Percentiles rank a stretch among this genome's conserved stretches.
Conservation (phyloP, 2,113 vertebrate genomes). For the Entomyzon cyanotis region DNA sequence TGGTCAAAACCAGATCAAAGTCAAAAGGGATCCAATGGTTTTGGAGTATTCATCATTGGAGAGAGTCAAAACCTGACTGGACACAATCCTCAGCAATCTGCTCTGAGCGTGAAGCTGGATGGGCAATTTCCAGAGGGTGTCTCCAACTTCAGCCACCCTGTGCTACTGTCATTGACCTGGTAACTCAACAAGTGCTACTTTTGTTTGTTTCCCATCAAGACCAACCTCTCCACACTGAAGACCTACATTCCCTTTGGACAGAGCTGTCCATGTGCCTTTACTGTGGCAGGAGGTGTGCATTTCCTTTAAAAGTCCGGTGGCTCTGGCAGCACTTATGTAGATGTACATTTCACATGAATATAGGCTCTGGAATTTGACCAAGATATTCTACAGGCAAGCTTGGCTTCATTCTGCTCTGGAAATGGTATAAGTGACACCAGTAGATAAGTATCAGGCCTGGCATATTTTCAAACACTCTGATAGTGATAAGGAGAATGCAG, state of each 20-base stretch:
- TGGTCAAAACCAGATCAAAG: background rate
- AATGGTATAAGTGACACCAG: background rate
- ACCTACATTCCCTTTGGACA: background rate
- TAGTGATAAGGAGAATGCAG: background rate
- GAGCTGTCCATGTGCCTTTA: background rate
- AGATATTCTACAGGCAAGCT: background rate
- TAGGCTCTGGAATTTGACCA: background rate
- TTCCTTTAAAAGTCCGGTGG: background rate
- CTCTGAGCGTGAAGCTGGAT: accelerated
- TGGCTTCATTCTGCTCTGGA: background rate
- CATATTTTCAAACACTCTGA: background rate
- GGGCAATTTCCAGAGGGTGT: background rate
- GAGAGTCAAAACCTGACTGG: background rate
- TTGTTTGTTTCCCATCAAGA: background rate
- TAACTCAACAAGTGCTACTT: accelerated
- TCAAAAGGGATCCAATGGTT: background rate
- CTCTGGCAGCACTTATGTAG: background rate
- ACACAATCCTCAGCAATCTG: background rate
- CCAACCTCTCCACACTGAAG: background rate
- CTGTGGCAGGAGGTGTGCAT: background rate
- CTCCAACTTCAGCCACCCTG: background rate
- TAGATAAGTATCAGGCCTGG: slow-evolving; percentile 24
- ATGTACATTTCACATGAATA: background rate
- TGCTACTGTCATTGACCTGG: background rate
- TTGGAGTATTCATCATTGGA: background rate